phyloP scores from a whole-genome alignment of 2,113 vertebrate species.

The Felis catus region DNA sequence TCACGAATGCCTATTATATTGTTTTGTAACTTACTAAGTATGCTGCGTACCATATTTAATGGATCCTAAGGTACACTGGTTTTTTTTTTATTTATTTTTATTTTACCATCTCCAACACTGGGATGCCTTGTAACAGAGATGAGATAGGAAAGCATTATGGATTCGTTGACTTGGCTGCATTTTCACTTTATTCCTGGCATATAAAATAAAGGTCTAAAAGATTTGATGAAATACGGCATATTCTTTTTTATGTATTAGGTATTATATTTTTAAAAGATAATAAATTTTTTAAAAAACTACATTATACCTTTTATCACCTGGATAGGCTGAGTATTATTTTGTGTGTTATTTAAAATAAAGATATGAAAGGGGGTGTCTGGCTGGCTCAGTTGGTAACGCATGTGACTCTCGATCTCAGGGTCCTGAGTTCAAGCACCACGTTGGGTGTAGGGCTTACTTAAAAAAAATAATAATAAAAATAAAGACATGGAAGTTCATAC shows the following conservation, averaged over 20 bases:
- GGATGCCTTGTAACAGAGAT: neutral
- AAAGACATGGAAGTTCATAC: neutral
- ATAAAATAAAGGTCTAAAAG: neutral
- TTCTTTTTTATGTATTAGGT: neutral
- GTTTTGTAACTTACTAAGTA: neutral
- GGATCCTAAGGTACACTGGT: neutral
- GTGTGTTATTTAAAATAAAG: neutral
- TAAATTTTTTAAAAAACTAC: constrained; percentile 9
- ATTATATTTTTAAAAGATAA: constrained; percentile 15
- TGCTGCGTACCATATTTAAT: neutral
- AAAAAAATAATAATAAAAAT: neutral
- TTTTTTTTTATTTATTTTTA: neutral
- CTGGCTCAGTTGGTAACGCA: neutral
- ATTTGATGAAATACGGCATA: neutral
- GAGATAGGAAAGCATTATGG: neutral
- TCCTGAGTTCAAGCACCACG: neutral
- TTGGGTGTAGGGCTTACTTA: neutral
- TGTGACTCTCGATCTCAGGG: neutral
- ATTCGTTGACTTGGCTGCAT: neutral
- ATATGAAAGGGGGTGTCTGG: neutral
- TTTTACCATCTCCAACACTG: neutral
- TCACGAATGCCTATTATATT: no score
- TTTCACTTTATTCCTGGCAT: neutral
- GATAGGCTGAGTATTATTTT: neutral
- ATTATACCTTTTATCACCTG: neutral